Evolutionary conservation across 2,888 invertebrate genomes (phyloP), one percentile per base, ranked within the genome.

Genomic region (Plebejus anna): DNA sequence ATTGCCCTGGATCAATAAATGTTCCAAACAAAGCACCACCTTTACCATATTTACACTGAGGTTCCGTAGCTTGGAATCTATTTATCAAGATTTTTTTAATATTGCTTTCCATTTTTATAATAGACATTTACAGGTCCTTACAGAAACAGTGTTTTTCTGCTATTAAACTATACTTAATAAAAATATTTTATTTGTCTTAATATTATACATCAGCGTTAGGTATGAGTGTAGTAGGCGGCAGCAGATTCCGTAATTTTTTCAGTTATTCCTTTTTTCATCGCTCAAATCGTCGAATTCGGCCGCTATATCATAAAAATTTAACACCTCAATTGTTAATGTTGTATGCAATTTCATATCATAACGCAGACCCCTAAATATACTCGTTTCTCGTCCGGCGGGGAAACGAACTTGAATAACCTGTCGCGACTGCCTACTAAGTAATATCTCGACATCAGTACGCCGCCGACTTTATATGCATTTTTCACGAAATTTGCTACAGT

Each of bases 371-470:
- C 84, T 81, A 83, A 84, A 82, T 80, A 80, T 83, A 86, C 85
- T 82, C 77, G 88, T 88, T 86, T 84, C 78, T 80, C 84, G 85
- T 85, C 85, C 85, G 85, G 84, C 84, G 85, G 85, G 85, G 85
- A 85, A 87, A 86, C 82, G 84, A 87, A 89, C 90, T 84, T 79
- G 86, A 83, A 82, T 84, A 88, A 88, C 89, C 87, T 84, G 88
- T 84, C 84, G 82, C 82, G 84, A 83, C 86, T 82, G 82, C 83
- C 80, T 81, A 78, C 79, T 86, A 86, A 85, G 84, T 87, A 84
- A 87, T 86, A 82, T 81, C 82, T 80, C 77, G 78, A 78, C 79
- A 81, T 81, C 82, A 80, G 79, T 78, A 81, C 81, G 82, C 82
- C 80, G 80, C 66, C 32, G 77, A 79, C 80, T 77, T 78, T 75